Evolutionary conservation across 2,888 invertebrate species (phyloP).

Genomic region (Odontomyia ornata): DNA sequence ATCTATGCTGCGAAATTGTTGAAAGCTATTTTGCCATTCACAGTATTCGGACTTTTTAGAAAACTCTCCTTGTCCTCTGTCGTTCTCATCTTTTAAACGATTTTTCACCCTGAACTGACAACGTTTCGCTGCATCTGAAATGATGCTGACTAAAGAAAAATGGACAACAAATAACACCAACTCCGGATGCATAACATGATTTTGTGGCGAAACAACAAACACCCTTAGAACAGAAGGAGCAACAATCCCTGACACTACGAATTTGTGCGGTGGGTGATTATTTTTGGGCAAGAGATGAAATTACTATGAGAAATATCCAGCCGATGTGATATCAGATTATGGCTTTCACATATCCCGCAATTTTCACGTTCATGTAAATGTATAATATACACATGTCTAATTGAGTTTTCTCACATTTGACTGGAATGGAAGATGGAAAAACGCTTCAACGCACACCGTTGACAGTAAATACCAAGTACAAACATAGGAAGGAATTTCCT

Average conservation of each 20-base stretch:
- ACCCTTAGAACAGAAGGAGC: not conserved
- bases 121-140: not conserved
- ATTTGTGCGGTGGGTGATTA: constrained; percentile 3
- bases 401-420: constrained; percentile 19
- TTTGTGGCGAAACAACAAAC: not conserved
- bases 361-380: constrained; percentile 5
- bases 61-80: not conserved
- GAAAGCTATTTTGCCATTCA: constrained; percentile 18
- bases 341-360: not conserved
- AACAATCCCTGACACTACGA: not conserved
- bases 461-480: not conserved
- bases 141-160: constrained; percentile 8
- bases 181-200: constrained; percentile 20
- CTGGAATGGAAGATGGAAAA: not conserved
- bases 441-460: constrained; percentile 20
- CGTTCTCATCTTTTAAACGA: not conserved
- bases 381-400: constrained; percentile 14
- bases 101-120: constrained; percentile 33
- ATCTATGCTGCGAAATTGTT: constrained; percentile 37
- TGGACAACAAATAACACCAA: constrained; percentile 29
- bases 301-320: constrained; percentile 1
- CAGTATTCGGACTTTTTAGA: not conserved
- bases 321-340: constrained; percentile 13
- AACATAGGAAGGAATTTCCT: constrained; percentile 45
- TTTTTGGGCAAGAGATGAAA: constrained; percentile 8